Evolutionary conservation across 2,113 vertebrate species (phyloP).

Genomic region (Osmerus mordax): DNA sequence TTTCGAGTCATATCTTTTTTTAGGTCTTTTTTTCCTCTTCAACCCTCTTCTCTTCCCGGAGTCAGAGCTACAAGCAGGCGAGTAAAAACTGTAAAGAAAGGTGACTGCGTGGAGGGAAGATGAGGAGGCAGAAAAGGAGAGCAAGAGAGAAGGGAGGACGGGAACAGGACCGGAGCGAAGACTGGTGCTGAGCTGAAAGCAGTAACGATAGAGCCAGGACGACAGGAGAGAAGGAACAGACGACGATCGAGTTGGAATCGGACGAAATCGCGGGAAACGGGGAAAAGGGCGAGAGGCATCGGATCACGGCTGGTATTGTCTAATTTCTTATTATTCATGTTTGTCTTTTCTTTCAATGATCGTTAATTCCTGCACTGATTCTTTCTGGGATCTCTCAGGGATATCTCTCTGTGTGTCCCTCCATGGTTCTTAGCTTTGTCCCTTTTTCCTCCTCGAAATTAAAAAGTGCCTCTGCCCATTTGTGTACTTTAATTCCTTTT

Average conservation of each 20-base stretch:
- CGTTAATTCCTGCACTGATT: not conserved
- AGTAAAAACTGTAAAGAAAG: too few relatives aligned
- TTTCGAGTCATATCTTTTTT: constrained; percentile 7
- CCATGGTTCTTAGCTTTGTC: constrained; percentile 17
- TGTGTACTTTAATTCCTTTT: constrained; percentile 49
- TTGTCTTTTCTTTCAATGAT: constrained; percentile 3
- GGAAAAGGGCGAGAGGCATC: constrained; percentile 28
- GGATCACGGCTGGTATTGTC: constrained; percentile 31
- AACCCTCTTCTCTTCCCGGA: not conserved
- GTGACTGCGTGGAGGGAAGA: constrained; percentile 5
- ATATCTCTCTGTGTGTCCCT: constrained; percentile 13
- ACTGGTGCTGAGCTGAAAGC: constrained; percentile 60
- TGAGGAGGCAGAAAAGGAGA: constrained; percentile 22
- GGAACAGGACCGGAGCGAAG: constrained; percentile 48
- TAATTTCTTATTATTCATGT: not conserved
- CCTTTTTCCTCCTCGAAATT: constrained; percentile 16
- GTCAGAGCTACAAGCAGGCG: too few relatives aligned
- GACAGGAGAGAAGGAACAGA: constrained; percentile 46
- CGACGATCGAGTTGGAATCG: constrained; percentile 52
- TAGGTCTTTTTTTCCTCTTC: constrained; percentile 49
- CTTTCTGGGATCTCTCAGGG: constrained; percentile 1
- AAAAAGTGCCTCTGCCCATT: constrained; percentile 37
- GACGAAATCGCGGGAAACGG: constrained; percentile 55
- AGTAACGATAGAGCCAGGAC: constrained; percentile 48
- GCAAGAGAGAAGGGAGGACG: constrained; percentile 41